phyloP scores from a whole-genome alignment of 2,888 invertebrate species.

The Zele albiditarsus region DNA sequence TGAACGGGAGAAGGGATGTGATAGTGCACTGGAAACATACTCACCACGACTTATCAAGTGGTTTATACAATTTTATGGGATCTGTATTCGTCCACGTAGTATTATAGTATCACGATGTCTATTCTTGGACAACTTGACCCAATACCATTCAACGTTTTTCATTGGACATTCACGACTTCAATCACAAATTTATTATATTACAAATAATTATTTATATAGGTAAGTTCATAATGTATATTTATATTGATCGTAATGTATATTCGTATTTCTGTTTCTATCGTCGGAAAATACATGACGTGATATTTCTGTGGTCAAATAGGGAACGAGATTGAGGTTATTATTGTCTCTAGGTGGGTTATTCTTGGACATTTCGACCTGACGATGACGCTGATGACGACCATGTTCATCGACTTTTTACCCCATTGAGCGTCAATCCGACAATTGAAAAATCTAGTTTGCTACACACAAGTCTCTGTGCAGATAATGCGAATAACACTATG shows the following conservation, averaged over 20 bases:
- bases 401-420: slow-evolving; percentile 38
- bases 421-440: slow-evolving; percentile 12
- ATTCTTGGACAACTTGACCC: slow-evolving; percentile 47
- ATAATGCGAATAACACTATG: not conserved
- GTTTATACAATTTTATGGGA: slow-evolving; percentile 35
- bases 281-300: too few relatives aligned
- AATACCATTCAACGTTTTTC: slow-evolving; percentile 38
- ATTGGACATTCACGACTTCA: not conserved
- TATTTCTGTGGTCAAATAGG: not conserved
- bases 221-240: too few relatives aligned
- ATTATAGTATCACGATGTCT: slow-evolving; percentile 45
- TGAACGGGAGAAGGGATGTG: slow-evolving; percentile 10
- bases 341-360: slow-evolving; percentile 38
- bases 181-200: too few relatives aligned
- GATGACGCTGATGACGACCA: slow-evolving; percentile 4
- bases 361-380: slow-evolving; percentile 36
- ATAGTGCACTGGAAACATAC: slow-evolving; percentile 31
- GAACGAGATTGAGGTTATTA: slow-evolving; percentile 27
- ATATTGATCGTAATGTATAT: too few relatives aligned
- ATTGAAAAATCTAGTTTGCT: slow-evolving; percentile 34
- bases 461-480: not conserved
- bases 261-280: too few relatives aligned
- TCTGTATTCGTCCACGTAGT: slow-evolving; percentile 21
- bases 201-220: too few relatives aligned
- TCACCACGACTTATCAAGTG: slow-evolving; percentile 5